A percentile compares a stretch with the other conserved stretches of the same genome.
Conservation (phyloP, 2,113 vertebrate species). For the Grus americana region DNA sequence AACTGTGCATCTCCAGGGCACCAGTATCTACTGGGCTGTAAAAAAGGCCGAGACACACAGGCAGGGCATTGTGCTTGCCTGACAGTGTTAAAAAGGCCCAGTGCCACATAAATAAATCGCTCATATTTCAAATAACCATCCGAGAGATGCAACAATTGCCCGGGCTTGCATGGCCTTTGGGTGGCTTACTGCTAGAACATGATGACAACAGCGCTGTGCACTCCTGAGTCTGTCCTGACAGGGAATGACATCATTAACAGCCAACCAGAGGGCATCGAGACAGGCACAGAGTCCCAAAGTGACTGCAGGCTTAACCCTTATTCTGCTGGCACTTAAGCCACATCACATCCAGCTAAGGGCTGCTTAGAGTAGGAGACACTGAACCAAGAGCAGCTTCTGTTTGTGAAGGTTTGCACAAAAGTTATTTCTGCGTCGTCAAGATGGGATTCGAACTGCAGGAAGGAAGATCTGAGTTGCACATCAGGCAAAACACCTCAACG, state of each 20-base stretch:
- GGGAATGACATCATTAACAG: background rate
- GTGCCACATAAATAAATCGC: background rate
- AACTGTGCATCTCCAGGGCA: background rate
- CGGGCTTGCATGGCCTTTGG: background rate
- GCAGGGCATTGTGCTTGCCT: background rate
- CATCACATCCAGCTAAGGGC: background rate
- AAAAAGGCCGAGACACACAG: background rate
- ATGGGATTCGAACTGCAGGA: background rate
- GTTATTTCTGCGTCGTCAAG: background rate
- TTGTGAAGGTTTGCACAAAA: background rate
- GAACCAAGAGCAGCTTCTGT: background rate
- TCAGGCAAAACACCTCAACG: background rate
- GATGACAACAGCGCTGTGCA: background rate
- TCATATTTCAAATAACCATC: background rate
- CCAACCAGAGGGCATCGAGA: background rate
- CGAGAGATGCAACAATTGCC: background rate
- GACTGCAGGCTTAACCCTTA: background rate
- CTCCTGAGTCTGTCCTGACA: background rate
- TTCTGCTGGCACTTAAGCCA: background rate
- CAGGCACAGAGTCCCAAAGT: background rate
- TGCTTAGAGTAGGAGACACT: background rate
- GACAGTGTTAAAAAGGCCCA: background rate
- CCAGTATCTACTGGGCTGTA: background rate
- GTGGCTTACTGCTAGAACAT: background rate
- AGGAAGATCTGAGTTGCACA: background rate